Evolutionary conservation across 1,140 invertebrate genomes (phyloP).

Genomic region (Pseudoatta argentina): DNA sequence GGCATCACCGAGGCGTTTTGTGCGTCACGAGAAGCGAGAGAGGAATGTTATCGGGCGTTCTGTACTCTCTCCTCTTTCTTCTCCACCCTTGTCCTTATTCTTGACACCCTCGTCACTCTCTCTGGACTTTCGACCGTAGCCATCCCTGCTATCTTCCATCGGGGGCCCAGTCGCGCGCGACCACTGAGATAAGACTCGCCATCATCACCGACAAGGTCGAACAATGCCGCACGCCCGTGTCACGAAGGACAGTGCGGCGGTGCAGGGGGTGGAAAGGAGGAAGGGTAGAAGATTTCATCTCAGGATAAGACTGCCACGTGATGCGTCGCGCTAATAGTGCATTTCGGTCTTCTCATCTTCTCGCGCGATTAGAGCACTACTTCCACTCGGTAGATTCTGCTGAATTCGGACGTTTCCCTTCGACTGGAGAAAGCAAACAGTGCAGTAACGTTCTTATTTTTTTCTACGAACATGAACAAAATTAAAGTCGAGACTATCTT

Average conservation of each 20-base stretch:
- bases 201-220: constrained; percentile 72
- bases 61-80: neutral
- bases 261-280: neutral
- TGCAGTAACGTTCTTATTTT: neutral
- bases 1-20: constrained; percentile 56
- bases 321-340: constrained; percentile 75
- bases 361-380: constrained; percentile 13
- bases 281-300: constrained; percentile 53
- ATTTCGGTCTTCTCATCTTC: constrained; percentile 34
- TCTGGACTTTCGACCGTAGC: constrained; percentile 53
- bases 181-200: constrained; percentile 75
- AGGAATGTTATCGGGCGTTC: constrained; percentile 65
- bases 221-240: constrained; percentile 67
- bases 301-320: constrained; percentile 67
- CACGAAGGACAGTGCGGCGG: constrained; percentile 26
- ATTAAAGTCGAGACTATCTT: neutral
- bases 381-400: constrained; percentile 19
- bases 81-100: constrained; percentile 12
- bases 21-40: constrained; percentile 48
- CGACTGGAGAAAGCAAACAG: neutral
- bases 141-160: constrained; percentile 58
- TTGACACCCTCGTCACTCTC: constrained; percentile 40
- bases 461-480: neutral
- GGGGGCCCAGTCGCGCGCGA: constrained; percentile 76
- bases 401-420: constrained; percentile 38